Conservation (phyloP, 2,113 vertebrate genomes). For the Hyaena hyaena region DNA sequence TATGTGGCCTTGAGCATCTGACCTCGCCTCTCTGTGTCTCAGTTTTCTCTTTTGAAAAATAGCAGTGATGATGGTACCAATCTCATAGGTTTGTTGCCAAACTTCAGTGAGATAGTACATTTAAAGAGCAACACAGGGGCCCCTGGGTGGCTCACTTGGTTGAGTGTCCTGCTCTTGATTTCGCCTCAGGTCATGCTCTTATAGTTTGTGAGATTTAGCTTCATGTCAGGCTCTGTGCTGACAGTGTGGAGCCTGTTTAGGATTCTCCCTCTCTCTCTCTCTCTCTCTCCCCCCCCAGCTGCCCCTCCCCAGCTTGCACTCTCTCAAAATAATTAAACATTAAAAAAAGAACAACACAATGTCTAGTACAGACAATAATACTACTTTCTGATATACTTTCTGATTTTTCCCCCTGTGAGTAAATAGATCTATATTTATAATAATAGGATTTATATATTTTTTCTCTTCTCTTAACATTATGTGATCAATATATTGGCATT, state of each 20-base stretch:
- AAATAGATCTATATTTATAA: background rate
- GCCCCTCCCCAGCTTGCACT: too few species aligned
- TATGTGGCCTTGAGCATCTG: background rate
- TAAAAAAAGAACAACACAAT: background rate
- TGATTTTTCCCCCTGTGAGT: background rate
- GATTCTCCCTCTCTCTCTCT: too few species aligned
- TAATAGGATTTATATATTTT: background rate
- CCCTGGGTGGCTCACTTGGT: too few species aligned
- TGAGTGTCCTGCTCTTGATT: too few species aligned
- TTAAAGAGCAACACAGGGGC: background rate
- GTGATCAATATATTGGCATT: background rate
- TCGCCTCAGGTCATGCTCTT: too few species aligned
- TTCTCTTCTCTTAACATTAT: background rate
- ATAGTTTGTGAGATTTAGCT: too few species aligned
- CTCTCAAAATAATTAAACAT: too few species aligned
- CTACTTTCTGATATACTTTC: background rate
- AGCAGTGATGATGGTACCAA: background rate
- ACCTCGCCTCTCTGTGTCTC: background rate
- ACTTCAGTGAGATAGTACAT: background rate
- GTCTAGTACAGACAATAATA: background rate
- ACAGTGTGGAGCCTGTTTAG: too few species aligned
- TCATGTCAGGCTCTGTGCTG: too few species aligned
- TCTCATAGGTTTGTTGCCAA: background rate
- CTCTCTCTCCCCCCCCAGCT: too few species aligned
- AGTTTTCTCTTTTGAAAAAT: slow-evolving; percentile 14